phyloP scores from a whole-genome alignment of 1,140 invertebrate genomes.

The Eupeodes corollae region DNA sequence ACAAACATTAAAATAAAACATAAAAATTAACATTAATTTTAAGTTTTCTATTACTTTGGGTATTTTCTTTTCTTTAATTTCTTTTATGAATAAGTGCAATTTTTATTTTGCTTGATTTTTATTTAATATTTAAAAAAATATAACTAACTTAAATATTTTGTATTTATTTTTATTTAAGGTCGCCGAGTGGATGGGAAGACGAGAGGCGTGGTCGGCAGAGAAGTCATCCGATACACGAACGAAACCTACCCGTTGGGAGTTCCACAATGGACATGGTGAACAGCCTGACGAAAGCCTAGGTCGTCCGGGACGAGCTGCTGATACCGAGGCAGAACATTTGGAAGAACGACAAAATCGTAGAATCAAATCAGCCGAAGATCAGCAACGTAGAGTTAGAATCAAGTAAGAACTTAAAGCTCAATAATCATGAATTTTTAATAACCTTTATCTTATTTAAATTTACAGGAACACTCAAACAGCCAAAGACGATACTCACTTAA shows the following conservation, averaged over 20 bases:
- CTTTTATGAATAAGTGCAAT: slow-evolving; percentile 2
- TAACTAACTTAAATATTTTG: not conserved
- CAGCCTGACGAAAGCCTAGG: slow-evolving; percentile 34
- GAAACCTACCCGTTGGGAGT: slow-evolving; percentile 58
- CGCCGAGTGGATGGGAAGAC: slow-evolving; percentile 55
- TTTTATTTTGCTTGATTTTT: not conserved
- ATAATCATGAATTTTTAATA: not conserved
- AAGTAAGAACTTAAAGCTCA: slow-evolving; percentile 14
- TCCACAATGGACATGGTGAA: slow-evolving; percentile 44
- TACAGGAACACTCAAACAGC: slow-evolving; percentile 23
- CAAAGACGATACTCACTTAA: slow-evolving; percentile 31
- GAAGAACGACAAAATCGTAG: slow-evolving; percentile 8
- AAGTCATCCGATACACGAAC: slow-evolving; percentile 47
- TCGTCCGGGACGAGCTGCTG: slow-evolving; percentile 6
- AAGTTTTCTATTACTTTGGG: too few relatives aligned
- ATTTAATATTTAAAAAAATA: not conserved
- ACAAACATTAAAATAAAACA: slow-evolving; percentile 10
- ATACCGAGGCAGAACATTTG: slow-evolving; percentile 7
- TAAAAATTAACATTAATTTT: slow-evolving; percentile 10
- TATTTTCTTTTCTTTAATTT: not conserved
- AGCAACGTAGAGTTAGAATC: slow-evolving; percentile 29
- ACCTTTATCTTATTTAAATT: not conserved
- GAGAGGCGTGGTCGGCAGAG: slow-evolving; percentile 69
- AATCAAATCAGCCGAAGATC: slow-evolving; percentile 26
- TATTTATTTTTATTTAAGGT: slow-evolving; percentile 18